Base-by-base conservation (phyloP, 2,113 vertebrate genomes). In the Dunckerocampus dactyliophorus region DNA sequence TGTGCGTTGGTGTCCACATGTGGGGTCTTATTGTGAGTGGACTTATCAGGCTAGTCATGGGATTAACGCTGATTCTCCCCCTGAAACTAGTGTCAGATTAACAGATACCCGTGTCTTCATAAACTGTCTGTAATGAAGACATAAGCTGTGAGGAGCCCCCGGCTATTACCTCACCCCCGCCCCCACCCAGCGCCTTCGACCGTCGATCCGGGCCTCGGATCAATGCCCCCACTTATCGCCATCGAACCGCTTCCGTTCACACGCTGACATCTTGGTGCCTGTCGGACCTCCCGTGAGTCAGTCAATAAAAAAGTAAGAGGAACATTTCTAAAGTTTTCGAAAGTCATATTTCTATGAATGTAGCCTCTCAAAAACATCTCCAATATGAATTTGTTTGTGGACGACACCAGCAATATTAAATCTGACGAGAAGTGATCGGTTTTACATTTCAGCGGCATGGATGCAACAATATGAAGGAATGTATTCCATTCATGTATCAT, bases 31-130 rank as follows among this genome's bases (percentile, higher is more conserved):
- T 69, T 83, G 79, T 86, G 82, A 75, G 69, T 80, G 62, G 87
- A 84, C 69, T 89, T 89, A 89, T 79, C 69, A 82, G 86, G 77
- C 87, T 91, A 83, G 86, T 90, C 87, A 81, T 57, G 34, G 88
- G 87, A 89, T 92, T 92, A 90, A 61, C 14, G 13, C 72, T 82
- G 87, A 88, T 88, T 90, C 83, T 82, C 71, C 67, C 75, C 63
- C 80, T 79, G 67, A 88, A 88, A 89, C 89, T 80, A 76, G 84
- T 88, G 88, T 89, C 84, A 89, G 90, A 91, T 91, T 90, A 90
- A 83, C 86, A 86, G 76, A 89, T 84, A 81, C 63, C 75, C 79
- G 21, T 72, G 83, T 65, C 72, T 85, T 82, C 71, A 81, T 87
- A 82, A 87, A 82, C 81, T 71, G 83, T 87, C 83, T 90, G 84